Base-by-base conservation (phyloP, 2,888 invertebrate species). In the Dryadula phaetusa region DNA sequence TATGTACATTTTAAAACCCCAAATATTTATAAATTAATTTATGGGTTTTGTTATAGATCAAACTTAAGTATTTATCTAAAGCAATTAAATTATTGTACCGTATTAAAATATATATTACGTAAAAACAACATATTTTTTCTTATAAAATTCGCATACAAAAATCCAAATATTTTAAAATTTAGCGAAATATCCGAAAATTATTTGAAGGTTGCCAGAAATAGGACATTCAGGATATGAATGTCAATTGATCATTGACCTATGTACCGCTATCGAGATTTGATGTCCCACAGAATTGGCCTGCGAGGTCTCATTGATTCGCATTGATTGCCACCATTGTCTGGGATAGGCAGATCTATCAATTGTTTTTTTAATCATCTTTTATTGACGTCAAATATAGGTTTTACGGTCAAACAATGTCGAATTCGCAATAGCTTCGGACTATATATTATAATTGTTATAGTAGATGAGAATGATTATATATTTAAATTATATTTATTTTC, bases 231-330 rank as follows among this genome's bases (percentile, higher is more conserved):
- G 60, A 54, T 68, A 67, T 75, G 75, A 70, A 70, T 82, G 77
- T 87, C 88, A 89, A 89, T 88, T 86, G 83, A 80, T 77, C 80
- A 81, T 86, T 89, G 84, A 87, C 88, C 87, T 60, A 18, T 46
- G 75, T 65, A 70, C 54, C 64, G 65, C 69, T 82, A 87, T 87
- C 82, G 86, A 79, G 82, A 85, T 86, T 82, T 79, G 79, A 88
- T 88, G 79, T 62, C 68, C 70, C 69, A 53, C 54, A 69, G 73
- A 79, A 73, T 74, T 84, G 74, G 81, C 77, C 63, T 79, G 72
- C 81, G 78, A 79, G 75, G 79, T 61, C 58, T 70, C 69, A 70
- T 77, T 71, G 74, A 64, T 71, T 72, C 67, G 67, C 32, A 64
- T 62, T 69, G 75, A 77, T 78, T 75, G 81, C n/a, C 40, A 37